Evolutionary conservation across 2,113 vertebrate species (phyloP).

Genomic region (Alexandromys fortis): DNA sequence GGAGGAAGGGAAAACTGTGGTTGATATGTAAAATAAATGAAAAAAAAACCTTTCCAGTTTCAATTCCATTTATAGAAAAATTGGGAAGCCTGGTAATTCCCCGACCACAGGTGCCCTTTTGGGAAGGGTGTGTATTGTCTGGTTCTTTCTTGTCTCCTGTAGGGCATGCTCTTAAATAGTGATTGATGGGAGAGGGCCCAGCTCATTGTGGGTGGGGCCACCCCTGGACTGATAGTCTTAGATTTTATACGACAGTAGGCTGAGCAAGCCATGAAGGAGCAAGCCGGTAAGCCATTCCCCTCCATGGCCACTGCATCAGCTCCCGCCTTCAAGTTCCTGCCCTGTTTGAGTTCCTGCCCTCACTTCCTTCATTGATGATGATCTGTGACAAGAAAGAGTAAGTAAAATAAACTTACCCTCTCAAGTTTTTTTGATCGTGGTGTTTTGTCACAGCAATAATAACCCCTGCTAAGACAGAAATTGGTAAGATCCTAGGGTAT

Average conservation of each 20-base stretch:
- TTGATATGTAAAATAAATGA: too few relatives aligned
- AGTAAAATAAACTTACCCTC: not conserved
- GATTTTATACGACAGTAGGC: not conserved
- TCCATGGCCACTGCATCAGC: not conserved
- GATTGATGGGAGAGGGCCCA: not conserved
- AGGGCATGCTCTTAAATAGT: not conserved
- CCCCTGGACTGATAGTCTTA: not conserved
- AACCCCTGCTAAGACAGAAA: not conserved
- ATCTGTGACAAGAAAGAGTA: not conserved
- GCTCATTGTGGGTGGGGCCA: not conserved
- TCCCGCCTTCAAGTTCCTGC: not conserved
- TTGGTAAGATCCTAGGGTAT: not conserved
- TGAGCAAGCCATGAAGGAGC: not conserved
- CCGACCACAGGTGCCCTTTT: not conserved
- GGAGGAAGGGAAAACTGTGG: too few relatives aligned
- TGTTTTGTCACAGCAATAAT: not conserved
- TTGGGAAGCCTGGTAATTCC: not conserved
- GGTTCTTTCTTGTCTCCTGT: not conserved
- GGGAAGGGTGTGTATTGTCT: not conserved
- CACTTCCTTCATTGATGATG: not conserved
- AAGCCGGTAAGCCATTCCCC: not conserved
- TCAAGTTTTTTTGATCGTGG: not conserved
- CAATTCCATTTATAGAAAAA: not conserved
- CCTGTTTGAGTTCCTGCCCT: not conserved
- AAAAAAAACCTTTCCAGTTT: not conserved